phyloP scores from a whole-genome alignment of 1,140 invertebrate species.

The Chironomus tepperi region DNA sequence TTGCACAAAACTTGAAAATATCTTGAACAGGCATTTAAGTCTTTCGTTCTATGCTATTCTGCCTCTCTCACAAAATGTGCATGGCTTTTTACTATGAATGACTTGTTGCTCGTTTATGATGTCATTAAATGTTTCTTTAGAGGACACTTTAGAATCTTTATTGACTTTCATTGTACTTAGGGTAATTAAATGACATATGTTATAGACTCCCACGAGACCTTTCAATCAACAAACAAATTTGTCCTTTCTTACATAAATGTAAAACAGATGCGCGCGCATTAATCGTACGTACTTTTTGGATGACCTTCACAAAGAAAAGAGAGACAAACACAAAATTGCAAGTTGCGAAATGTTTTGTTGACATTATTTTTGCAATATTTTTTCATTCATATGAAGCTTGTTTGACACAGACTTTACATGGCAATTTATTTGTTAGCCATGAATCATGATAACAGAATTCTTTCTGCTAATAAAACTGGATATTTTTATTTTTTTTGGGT shows the following conservation, averaged over 20 bases:
- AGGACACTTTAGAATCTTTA: neutral
- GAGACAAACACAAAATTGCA: neutral
- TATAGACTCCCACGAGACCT: constrained; percentile 1
- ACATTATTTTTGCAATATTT: too few species aligned
- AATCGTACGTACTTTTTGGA: neutral
- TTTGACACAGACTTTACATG: too few species aligned
- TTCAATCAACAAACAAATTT: neutral
- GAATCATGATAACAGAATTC: neutral
- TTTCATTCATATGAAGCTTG: too few species aligned
- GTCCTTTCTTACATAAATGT: too few species aligned
- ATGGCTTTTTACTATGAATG: neutral
- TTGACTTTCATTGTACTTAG: neutral
- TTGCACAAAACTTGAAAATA: too few species aligned
- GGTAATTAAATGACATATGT: neutral
- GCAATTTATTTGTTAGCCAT: neutral
- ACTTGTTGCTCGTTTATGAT: neutral
- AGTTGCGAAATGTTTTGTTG: neutral
- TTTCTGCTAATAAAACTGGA: neutral
- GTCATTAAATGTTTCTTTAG: neutral
- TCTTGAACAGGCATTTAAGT: neutral
- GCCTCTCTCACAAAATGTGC: too few species aligned
- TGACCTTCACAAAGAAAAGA: neutral
- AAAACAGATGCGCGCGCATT: too few species aligned
- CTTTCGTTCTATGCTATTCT: neutral
- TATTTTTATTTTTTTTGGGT: neutral